Evolutionary conservation across 2,113 vertebrate genomes (phyloP), one percentile per base, ranked within the genome.

Genomic region (Halichoerus grypus): DNA sequence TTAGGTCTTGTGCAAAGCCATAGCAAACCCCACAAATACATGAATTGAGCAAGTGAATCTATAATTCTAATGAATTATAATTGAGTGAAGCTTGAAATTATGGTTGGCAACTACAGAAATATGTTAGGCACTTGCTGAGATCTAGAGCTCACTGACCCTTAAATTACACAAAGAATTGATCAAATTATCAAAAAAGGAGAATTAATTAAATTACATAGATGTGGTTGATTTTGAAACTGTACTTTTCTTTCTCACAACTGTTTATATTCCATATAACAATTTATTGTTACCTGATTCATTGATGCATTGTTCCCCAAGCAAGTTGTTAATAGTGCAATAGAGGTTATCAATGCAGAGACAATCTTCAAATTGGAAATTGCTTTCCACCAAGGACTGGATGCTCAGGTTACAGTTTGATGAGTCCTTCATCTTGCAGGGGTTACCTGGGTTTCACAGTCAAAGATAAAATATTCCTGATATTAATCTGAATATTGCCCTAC

Each of bases 281-380:
- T 76, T 88, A 4, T 99, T 77, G 28, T 77, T 99, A 99, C 99
- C 99, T 99, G 98, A 98, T 92, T 98, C 89, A 71, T n/a, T 79
- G 86, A 71, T 42, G 95, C 99, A 99, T 90, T 98, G 94, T 98
- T 98, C 97, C 19, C 97, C 98, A 94, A 99, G 96, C 36, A 98
- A 90, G 94, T 98, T 98, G 28, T 98, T 98, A 95, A 98, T 93
- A 84, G 91, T 98, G 94, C 99, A 99, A 9, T 98, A 97, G 88
- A 98, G 55, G 4, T 99, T 98, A 90, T 98, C 98, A 91, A 96
- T 95, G 88, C 99, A 99, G 97, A 99, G 91, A 97, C 99, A 99
- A 24, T 96, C 98, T 97, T 79, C 98, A 98, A 99, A 98, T 19
- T 98, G 98, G 31, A 99, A 98, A 82, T 99, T 99, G 63, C 93